These are phyloP conservation scores for Sebastolobus altivelis DNA, from an alignment of 2,797 vertebrate species.

Conservation along the genomic window DNA sequence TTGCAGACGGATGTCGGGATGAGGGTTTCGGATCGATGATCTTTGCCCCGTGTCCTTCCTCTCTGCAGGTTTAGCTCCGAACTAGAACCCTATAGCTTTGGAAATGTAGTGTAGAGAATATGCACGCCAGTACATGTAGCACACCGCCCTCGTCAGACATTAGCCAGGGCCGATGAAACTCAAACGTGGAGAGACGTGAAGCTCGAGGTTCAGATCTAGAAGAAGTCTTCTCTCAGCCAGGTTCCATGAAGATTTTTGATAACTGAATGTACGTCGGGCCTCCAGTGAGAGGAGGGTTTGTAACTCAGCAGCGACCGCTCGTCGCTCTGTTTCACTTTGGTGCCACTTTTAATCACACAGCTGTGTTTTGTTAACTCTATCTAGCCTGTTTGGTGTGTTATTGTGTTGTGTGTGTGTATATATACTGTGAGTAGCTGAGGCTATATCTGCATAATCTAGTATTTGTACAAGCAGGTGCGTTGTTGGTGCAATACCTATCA, in stretches of 20 bases:
- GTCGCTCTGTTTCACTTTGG: constrained; percentile 43
- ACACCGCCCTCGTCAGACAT: constrained; percentile 48
- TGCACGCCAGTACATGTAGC: constrained; percentile 77
- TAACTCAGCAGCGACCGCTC: neutral
- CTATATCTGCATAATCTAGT: neutral
- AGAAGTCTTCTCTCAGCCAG: neutral
- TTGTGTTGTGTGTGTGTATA: constrained; percentile 9
- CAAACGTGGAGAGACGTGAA: neutral
- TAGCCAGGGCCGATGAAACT: constrained; percentile 16
- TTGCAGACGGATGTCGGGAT: neutral
- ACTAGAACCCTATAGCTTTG: constrained; percentile 33
- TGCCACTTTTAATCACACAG: constrained; percentile 49
- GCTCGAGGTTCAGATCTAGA: constrained; percentile 13
- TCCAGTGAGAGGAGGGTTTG: constrained; percentile 8
- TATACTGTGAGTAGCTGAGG: constrained; percentile 22
- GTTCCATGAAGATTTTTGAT: neutral
- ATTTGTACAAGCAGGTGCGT: constrained; percentile 33
- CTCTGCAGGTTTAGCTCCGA: constrained; percentile 37
- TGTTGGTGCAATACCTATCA: constrained; percentile 32
- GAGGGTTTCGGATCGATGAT: neutral
- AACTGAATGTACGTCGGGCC: constrained; percentile 49
- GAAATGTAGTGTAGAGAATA: constrained; percentile 55
- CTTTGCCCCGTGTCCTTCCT: constrained; percentile 48
- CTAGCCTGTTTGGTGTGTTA: constrained; percentile 2
- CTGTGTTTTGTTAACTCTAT: constrained; percentile 36